Percentiles rank a stretch among this genome's conserved stretches.
Evolutionary conservation across 2,113 vertebrate genomes (phyloP).

Genomic region (Rhinoptilus africanus): DNA sequence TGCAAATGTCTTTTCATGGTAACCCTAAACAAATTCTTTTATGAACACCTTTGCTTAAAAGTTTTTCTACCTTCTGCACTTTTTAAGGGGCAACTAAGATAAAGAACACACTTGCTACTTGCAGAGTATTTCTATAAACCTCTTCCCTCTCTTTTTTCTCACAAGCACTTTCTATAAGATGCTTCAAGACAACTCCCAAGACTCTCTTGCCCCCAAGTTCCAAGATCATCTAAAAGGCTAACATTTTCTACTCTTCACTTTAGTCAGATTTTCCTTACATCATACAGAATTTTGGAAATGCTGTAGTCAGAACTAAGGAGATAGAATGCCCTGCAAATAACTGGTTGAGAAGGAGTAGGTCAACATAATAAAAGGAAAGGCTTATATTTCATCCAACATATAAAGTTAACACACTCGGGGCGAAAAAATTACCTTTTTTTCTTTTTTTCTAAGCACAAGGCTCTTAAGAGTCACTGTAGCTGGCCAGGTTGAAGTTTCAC

Average conservation of each 20-base stretch:
- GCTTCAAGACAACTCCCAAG: neutral
- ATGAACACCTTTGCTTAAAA: neutral
- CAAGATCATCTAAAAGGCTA: neutral
- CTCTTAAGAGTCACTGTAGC: neutral
- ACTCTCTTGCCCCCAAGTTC: neutral
- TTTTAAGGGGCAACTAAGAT: neutral
- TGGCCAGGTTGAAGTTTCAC: neutral
- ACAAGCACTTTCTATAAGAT: neutral
- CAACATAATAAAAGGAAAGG: neutral
- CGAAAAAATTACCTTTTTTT: fast-evolving
- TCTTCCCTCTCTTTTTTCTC: neutral
- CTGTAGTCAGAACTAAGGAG: neutral
- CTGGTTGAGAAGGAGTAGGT: neutral
- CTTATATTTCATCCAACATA: neutral
- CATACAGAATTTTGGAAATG: neutral
- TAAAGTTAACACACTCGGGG: neutral
- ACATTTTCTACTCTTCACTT: neutral
- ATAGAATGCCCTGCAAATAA: neutral
- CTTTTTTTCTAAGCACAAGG: neutral
- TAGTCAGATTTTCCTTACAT: neutral
- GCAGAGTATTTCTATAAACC: neutral
- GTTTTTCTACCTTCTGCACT: neutral
- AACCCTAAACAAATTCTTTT: neutral
- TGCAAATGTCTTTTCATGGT: neutral
- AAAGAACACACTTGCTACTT: neutral